Evolutionary conservation across 2,113 vertebrate genomes (phyloP).

Genomic region (Austrofundulus limnaeus): DNA sequence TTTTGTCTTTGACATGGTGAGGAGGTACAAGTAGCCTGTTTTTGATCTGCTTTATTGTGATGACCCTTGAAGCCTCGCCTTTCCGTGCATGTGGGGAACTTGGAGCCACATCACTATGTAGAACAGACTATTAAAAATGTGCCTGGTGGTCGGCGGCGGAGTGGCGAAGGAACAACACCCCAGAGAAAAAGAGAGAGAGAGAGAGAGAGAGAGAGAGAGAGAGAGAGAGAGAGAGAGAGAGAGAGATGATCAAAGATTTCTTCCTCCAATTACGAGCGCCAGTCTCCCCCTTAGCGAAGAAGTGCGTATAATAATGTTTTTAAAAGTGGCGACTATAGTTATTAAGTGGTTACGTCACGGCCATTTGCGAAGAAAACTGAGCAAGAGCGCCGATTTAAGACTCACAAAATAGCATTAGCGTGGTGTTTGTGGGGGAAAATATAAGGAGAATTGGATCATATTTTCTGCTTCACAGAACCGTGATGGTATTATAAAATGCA

Average conservation of each 20-base stretch:
- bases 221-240: slow-evolving; percentile 44
- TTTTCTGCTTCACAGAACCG: slow-evolving; percentile 53
- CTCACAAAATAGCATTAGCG: slow-evolving; percentile 27
- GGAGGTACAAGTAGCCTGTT: slow-evolving; percentile 29
- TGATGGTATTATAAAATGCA: slow-evolving; percentile 49
- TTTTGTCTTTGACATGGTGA: slow-evolving; percentile 2
- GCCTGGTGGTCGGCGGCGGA: slow-evolving; percentile 61
- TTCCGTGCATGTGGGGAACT: slow-evolving; percentile 51
- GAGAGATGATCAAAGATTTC: slow-evolving; percentile 50
- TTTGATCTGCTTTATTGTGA: slow-evolving; percentile 47
- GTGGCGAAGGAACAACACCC: slow-evolving; percentile 65
- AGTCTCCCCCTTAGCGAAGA: slow-evolving; percentile 8
- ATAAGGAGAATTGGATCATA: slow-evolving; percentile 38
- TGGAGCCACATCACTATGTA: slow-evolving; percentile 47
- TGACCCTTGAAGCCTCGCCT: slow-evolving; percentile 25
- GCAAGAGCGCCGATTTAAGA: slow-evolving; percentile 39
- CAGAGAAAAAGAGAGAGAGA: slow-evolving; percentile 45
- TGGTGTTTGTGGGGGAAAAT: slow-evolving; percentile 26
- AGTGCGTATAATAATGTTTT: neutral
- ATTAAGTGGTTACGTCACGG: slow-evolving; percentile 3
- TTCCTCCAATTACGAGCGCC: slow-evolving; percentile 25
- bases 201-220: slow-evolving; percentile 39
- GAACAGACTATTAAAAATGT: slow-evolving; percentile 69
- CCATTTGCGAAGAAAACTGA: slow-evolving; percentile 28
- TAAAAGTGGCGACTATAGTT: slow-evolving; percentile 24